Conservation (phyloP, 2,888 invertebrate species). For the Bembecia ichneumoniformis region DNA sequence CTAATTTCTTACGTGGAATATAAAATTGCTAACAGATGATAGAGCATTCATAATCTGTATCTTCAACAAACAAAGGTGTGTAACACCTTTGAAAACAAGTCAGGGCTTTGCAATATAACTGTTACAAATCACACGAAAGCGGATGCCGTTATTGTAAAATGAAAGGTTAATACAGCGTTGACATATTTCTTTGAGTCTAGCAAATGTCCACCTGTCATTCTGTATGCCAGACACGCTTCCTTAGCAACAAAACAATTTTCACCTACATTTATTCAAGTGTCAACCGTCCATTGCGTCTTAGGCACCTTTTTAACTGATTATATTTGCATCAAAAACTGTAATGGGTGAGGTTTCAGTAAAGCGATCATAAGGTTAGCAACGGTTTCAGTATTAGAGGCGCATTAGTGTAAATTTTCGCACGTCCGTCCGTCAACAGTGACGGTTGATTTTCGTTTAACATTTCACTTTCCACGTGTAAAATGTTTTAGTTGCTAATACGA, state of each 20-base stretch:
- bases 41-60: no score
- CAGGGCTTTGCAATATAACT: no score
- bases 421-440: slow-evolving; percentile 28
- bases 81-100: no score
- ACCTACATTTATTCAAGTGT: not conserved
- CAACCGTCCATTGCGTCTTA: not conserved
- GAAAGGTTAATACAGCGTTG: slow-evolving; percentile 15
- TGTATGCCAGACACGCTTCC: slow-evolving; percentile 14
- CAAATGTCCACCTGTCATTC: slow-evolving; percentile 35
- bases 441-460: slow-evolving; percentile 30
- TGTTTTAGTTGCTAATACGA: slow-evolving; percentile 7
- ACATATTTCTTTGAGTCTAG: slow-evolving; percentile 25
- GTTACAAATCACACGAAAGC: not conserved
- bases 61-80: no score
- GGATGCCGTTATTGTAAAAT: not conserved
- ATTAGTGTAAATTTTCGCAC: slow-evolving; percentile 36
- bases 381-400: slow-evolving; percentile 8
- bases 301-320: not conserved
- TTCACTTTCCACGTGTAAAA: slow-evolving; percentile 12
- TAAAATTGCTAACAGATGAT: no score
- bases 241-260: not conserved
- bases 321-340: not conserved
- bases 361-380: not conserved
- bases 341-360: not conserved
- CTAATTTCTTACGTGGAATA: no score